Percentiles rank a stretch among this genome's conserved stretches.
These are phyloP conservation scores for Sitta europaea DNA, from an alignment of 2,113 vertebrate species.

Conservation along the genomic window DNA sequence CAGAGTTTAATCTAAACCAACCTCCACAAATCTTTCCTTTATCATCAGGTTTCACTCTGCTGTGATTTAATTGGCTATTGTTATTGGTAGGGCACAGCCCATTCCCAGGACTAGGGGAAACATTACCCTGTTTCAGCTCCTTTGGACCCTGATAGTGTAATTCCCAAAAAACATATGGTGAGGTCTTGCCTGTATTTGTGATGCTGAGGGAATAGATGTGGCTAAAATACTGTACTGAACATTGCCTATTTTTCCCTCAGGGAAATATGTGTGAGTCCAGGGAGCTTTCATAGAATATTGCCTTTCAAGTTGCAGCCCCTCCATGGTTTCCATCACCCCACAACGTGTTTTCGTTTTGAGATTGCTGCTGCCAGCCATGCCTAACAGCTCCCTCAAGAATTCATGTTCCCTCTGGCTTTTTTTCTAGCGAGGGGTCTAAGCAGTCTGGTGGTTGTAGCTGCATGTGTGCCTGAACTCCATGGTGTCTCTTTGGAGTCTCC, in stretches of 20 bases:
- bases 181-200: background rate
- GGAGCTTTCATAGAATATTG: background rate
- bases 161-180: background rate
- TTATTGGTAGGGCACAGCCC: background rate
- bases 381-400: background rate
- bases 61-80: background rate
- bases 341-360: background rate
- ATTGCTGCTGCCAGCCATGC: background rate
- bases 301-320: background rate
- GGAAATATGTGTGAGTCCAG: background rate
- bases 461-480: background rate
- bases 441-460: background rate
- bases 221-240: background rate
- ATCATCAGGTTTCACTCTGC: background rate
- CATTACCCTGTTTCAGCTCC: background rate
- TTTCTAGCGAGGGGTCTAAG: fast-evolving
- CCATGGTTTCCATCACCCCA: background rate
- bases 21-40: background rate
- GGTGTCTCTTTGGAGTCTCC: background rate
- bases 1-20: background rate
- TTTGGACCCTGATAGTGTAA: background rate
- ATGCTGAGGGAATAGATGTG: background rate
- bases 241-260: background rate
- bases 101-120: background rate
- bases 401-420: background rate